Conservation (phyloP, 2,113 vertebrate species). For the Oreochromis aureus region DNA sequence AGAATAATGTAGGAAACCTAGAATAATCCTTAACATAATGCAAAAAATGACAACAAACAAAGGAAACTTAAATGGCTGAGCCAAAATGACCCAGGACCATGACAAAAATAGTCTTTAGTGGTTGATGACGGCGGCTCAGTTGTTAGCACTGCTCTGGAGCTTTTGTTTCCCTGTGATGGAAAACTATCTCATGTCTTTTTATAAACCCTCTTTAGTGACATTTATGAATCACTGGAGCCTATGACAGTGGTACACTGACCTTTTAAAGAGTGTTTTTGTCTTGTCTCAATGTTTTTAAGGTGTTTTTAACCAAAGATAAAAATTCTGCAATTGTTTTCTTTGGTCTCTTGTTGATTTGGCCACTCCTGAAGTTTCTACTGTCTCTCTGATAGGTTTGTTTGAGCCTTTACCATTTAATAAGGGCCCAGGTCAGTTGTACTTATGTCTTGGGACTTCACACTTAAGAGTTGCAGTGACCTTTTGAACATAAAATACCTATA, state of each 20-base stretch:
- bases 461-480: not conserved
- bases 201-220: not conserved
- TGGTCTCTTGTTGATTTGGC: not conserved
- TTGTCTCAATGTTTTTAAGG: not conserved
- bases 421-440: not conserved
- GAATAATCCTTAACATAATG: not conserved
- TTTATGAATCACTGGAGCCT: not conserved
- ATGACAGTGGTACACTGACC: not conserved
- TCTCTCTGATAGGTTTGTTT: not conserved
- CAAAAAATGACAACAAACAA: not conserved
- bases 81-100: not conserved
- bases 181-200: not conserved
- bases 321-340: not conserved
- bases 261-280: not conserved
- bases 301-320: not conserved
- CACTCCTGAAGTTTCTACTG: not conserved
- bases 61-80: not conserved
- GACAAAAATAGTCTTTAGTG: not conserved
- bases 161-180: not conserved
- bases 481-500: not conserved
- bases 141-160: not conserved
- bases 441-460: not conserved
- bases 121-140: fast-evolving
- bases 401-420: not conserved
- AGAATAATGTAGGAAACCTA: not conserved